Evolutionary conservation across 1,140 invertebrate species (phyloP).

Genomic region (Oppia nitens): DNA sequence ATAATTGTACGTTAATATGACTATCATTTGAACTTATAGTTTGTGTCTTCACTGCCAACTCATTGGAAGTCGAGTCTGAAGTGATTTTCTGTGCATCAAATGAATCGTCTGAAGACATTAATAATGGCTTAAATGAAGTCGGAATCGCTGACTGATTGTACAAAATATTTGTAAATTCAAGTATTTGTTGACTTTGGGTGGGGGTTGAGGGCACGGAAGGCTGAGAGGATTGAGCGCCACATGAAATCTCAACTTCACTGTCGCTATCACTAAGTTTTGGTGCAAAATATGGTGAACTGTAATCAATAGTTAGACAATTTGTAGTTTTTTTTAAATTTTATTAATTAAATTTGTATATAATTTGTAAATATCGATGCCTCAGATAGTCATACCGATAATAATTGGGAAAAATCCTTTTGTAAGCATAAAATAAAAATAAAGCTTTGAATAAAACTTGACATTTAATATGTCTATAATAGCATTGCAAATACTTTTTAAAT

Average conservation of each 20-base stretch:
- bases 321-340: neutral
- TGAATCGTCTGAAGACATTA: neutral
- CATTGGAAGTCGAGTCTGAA: neutral
- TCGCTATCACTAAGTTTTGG: slow-evolving; percentile 1
- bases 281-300: slow-evolving; percentile 10
- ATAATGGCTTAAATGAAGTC: neutral
- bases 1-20: too few species aligned
- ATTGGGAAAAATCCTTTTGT: slow-evolving; percentile 9
- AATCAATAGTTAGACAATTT: neutral
- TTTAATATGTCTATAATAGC: too few species aligned
- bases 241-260: neutral
- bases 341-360: neutral
- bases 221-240: neutral
- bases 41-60: neutral
- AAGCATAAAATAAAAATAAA: too few species aligned
- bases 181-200: neutral
- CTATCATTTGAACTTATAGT: neutral
- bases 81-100: neutral
- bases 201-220: neutral
- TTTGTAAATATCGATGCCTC: neutral
- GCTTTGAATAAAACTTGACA: too few species aligned
- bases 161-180: neutral
- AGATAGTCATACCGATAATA: slow-evolving; percentile 12
- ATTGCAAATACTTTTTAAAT: too few species aligned
- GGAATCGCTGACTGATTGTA: neutral